Conservation (phyloP, 2,888 invertebrate species). For the Sicus ferrugineus region DNA sequence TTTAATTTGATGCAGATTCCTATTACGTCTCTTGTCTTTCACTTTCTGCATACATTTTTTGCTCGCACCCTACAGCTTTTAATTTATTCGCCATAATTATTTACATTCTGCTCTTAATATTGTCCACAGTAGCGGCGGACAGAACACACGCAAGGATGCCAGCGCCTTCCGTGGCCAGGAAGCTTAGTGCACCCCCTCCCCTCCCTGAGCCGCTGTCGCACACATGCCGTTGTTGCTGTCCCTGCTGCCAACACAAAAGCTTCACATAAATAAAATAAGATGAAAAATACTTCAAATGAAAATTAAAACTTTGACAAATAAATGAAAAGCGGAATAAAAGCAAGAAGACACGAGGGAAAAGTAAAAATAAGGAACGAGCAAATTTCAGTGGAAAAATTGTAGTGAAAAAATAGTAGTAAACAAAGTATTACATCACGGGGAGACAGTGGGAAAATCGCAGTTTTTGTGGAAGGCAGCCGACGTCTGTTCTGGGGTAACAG, state of each 20-base stretch:
- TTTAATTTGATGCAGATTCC: background rate
- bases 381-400: background rate
- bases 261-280: conserved; percentile 1
- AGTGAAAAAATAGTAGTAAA: background rate
- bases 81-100: conserved; percentile 47
- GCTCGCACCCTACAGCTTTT: conserved; percentile 37
- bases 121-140: conserved; percentile 36
- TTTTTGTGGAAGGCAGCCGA: background rate
- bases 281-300: conserved; percentile 26
- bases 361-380: too few species aligned
- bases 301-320: conserved; percentile 32
- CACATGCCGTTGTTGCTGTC: background rate
- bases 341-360: background rate
- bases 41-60: background rate
- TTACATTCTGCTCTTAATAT: conserved; percentile 43
- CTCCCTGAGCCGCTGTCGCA: background rate
- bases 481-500: conserved; percentile 12
- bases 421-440: background rate
- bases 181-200: conserved; percentile 30
- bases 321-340: conserved; percentile 5
- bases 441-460: background rate
- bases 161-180: conserved; percentile 34
- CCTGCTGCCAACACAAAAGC: background rate
- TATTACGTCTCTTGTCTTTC: background rate
- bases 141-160: conserved; percentile 10